Conservation (phyloP, 2,113 vertebrate genomes). For the Pseudopodoces humilis region DNA sequence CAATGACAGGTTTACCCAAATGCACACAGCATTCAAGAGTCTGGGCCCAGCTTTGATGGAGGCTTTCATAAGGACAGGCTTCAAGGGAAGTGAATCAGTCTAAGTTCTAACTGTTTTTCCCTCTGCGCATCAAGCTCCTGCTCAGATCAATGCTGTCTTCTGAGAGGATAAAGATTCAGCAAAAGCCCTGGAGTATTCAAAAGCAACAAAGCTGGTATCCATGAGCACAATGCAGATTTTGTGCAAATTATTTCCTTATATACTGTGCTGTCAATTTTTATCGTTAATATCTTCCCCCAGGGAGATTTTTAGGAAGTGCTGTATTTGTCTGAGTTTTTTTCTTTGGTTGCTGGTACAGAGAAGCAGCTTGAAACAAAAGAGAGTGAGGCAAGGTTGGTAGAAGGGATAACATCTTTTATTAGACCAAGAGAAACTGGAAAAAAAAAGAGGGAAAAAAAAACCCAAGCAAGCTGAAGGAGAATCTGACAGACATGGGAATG, state of each 20-base stretch:
- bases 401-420: neutral
- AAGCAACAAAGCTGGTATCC: neutral
- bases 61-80: neutral
- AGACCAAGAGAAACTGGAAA: neutral
- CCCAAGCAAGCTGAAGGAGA: neutral
- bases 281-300: neutral
- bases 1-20: neutral
- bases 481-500: neutral
- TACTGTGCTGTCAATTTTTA: neutral
- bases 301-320: neutral
- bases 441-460: neutral
- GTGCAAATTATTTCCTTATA: neutral
- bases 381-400: neutral
- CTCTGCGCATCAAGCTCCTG: neutral
- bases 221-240: neutral
- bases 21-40: neutral
- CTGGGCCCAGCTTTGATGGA: neutral
- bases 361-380: neutral
- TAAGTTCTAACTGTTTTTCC: neutral
- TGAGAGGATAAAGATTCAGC: neutral
- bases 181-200: neutral
- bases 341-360: neutral
- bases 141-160: neutral
- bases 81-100: neutral
- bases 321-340: neutral